A percentile compares a stretch with the other conserved stretches of the same genome.
Evolutionary conservation across 2,113 vertebrate genomes (phyloP).

Genomic region (Dasypus novemcinctus): DNA sequence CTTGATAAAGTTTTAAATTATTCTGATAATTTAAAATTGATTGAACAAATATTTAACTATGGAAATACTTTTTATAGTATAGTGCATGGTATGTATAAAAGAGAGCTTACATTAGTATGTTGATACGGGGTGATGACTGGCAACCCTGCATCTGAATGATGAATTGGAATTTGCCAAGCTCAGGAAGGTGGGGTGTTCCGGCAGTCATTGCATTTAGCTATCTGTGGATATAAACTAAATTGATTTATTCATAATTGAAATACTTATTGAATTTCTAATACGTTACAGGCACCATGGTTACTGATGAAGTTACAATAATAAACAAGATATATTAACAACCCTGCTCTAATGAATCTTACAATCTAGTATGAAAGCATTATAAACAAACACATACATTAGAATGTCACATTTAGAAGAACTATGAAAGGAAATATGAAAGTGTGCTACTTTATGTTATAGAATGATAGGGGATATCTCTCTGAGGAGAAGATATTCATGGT

Average conservation of each 20-base stretch:
- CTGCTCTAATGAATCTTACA: background rate
- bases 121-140: too few relatives aligned
- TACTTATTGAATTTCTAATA: background rate
- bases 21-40: background rate
- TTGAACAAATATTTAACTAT: background rate
- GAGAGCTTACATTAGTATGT: background rate
- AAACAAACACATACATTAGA: background rate
- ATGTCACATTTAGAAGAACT: background rate
- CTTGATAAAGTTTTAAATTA: background rate
- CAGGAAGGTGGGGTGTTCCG: background rate
- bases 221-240: background rate
- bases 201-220: background rate
- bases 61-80: background rate
- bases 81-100: background rate
- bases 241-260: background rate
- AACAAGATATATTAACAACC: background rate
- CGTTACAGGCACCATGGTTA: background rate
- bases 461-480: background rate
- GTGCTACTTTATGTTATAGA: background rate
- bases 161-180: background rate
- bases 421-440: background rate
- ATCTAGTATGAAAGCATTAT: background rate
- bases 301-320: background rate
- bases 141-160: background rate
- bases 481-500: background rate